A percentile compares a stretch with the other conserved stretches of the same genome.
These are phyloP conservation scores for Heliocidaris tuberculata DNA, from an alignment of 35 echinoderm and acorn worm species.

Conservation along the genomic window DNA sequence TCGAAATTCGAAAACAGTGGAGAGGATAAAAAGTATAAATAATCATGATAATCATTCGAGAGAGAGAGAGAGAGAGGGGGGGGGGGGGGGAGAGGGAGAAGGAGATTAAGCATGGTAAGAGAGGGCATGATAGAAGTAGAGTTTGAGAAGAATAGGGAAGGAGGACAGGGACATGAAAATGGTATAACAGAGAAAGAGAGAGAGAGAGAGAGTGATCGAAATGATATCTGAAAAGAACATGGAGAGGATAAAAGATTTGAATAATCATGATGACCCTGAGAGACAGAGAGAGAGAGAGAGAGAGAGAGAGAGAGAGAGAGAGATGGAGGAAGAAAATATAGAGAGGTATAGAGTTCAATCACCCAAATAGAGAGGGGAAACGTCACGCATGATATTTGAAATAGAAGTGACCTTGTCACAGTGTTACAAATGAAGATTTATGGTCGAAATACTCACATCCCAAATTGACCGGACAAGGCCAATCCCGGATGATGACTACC, in stretches of 20 bases:
- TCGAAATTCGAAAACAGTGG: no score
- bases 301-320: not conserved
- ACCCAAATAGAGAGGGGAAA: not conserved
- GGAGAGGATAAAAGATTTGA: not conserved
- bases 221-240: not conserved
- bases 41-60: no score
- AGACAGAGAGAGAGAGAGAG: not conserved
- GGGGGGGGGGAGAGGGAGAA: not conserved
- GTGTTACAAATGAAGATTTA: constrained; percentile 2
- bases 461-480: constrained; percentile 8
- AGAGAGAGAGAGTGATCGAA: no score
- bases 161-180: no score
- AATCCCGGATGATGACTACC: not conserved
- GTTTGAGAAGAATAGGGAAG: no score
- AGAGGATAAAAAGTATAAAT: no score
- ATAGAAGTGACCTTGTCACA: constrained; percentile 10
- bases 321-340: not conserved
- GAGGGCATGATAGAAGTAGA: no score
- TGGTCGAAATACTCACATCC: not conserved
- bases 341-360: not conserved
- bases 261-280: not conserved
- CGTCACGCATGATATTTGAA: not conserved
- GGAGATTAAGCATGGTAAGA: not conserved
- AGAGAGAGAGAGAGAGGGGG: no score
- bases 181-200: no score